Percentiles rank a stretch among this genome's conserved stretches.
phyloP scores from a whole-genome alignment of 2,888 invertebrate species.

The Drosophila eohydei region DNA sequence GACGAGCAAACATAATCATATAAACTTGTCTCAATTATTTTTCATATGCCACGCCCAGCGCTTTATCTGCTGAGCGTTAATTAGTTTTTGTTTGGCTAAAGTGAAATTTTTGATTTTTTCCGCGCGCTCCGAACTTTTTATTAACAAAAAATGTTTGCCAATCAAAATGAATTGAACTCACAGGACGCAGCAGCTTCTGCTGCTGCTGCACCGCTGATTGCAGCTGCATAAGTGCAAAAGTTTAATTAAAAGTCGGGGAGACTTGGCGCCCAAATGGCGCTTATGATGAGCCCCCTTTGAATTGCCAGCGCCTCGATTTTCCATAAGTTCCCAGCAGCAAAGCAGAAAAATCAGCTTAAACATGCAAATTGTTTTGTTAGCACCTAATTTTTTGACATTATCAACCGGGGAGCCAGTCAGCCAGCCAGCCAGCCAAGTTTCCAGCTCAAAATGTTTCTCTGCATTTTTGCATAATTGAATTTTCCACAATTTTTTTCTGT shows the following conservation, averaged over 20 bases:
- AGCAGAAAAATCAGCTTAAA: conserved; percentile 76
- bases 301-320: conserved; percentile 49
- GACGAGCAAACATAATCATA: conserved; percentile 68
- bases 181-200: conserved; percentile 42
- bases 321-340: conserved; percentile 27
- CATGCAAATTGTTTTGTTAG: conserved; percentile 85
- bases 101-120: conserved; percentile 82
- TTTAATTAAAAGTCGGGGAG: conserved; percentile 80
- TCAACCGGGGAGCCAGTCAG: conserved; percentile 30
- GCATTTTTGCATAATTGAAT: conserved; percentile 78
- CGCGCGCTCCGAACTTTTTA: conserved; percentile 58
- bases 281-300: conserved; percentile 72
- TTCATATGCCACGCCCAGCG: conserved; percentile 67
- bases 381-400: conserved; percentile 82
- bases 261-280: conserved; percentile 47
- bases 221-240: conserved; percentile 83
- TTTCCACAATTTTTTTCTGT: conserved; percentile 43
- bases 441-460: conserved; percentile 56
- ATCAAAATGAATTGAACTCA: conserved; percentile 82
- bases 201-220: conserved; percentile 54
- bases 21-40: conserved; percentile 80
- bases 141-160: conserved; percentile 71
- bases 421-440: conserved; percentile 27
- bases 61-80: conserved; percentile 82
- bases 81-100: conserved; percentile 82